A percentile compares a stretch with the other conserved stretches of the same genome.
These are phyloP conservation scores for Anniella stebbinsi DNA, from an alignment of 2,797 vertebrate genomes.

Conservation along the genomic window DNA sequence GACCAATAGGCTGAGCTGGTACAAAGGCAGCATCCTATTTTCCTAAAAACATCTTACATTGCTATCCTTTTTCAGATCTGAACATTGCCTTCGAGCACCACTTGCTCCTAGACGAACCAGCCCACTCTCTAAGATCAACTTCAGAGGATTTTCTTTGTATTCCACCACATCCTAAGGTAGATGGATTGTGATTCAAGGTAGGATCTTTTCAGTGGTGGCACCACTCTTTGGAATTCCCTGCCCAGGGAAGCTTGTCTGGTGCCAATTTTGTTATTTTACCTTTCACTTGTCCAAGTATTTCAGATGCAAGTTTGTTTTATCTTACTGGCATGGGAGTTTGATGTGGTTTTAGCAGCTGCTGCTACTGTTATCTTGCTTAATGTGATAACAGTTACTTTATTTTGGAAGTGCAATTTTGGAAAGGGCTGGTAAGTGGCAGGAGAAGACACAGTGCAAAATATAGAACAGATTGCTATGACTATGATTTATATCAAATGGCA, in stretches of 20 bases:
- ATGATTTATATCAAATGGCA: neutral
- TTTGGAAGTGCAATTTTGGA: neutral
- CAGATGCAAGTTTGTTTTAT: neutral
- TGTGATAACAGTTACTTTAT: neutral
- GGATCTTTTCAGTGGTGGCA: neutral
- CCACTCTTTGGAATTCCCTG: neutral
- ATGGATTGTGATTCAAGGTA: neutral
- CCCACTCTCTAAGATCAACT: neutral
- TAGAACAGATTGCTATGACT: neutral
- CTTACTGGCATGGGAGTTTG: neutral
- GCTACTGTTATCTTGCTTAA: neutral
- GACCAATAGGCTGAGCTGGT: neutral
- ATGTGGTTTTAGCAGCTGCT: neutral
- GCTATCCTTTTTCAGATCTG: neutral
- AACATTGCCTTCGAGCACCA: neutral
- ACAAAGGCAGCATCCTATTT: neutral
- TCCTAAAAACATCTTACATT: neutral
- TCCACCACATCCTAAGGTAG: neutral
- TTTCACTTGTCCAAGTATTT: neutral
- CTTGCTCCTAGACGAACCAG: neutral
- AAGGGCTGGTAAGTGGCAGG: neutral
- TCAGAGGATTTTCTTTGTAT: neutral
- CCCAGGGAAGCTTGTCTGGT: neutral
- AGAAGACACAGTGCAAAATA: neutral
- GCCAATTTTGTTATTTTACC: neutral